Conservation (phyloP, 2,888 invertebrate genomes). For the Clusia tigrina region DNA sequence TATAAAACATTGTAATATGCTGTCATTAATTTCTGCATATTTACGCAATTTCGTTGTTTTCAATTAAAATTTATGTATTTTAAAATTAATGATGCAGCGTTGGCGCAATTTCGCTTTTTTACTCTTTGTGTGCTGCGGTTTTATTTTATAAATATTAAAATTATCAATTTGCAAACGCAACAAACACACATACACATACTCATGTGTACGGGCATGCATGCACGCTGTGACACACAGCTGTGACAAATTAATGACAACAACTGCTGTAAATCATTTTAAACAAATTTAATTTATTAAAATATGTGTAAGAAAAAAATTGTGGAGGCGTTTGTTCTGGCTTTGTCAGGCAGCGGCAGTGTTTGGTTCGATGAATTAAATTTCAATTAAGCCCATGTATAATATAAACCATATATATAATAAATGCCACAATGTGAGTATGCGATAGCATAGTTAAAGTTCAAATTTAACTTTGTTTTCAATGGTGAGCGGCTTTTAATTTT, state of each 20-base stretch:
- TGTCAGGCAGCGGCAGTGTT: too few species aligned
- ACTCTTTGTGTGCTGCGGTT: background rate
- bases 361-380: too few species aligned
- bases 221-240: background rate
- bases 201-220: too few species aligned
- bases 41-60: constrained; percentile 3
- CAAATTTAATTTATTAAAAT: constrained; percentile 20
- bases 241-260: constrained; percentile 3
- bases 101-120: background rate
- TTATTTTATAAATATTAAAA: constrained; percentile 3
- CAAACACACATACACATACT: background rate
- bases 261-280: constrained; percentile 3
- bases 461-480: too few species aligned
- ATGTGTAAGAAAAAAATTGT: too few species aligned
- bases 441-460: too few species aligned
- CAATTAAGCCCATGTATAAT: too few species aligned
- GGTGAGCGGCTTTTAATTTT: too few species aligned
- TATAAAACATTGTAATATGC: constrained; percentile 34
- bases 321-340: too few species aligned
- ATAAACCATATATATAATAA: too few species aligned
- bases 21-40: constrained; percentile 30
- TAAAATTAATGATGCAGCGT: constrained; percentile 1
- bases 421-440: too few species aligned
- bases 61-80: constrained; percentile 12
- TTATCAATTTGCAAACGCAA: background rate